Evolutionary conservation across 2,888 invertebrate genomes (phyloP), one percentile per base, ranked within the genome.

Genomic region (Kuschelorhynchus macadamiae): DNA sequence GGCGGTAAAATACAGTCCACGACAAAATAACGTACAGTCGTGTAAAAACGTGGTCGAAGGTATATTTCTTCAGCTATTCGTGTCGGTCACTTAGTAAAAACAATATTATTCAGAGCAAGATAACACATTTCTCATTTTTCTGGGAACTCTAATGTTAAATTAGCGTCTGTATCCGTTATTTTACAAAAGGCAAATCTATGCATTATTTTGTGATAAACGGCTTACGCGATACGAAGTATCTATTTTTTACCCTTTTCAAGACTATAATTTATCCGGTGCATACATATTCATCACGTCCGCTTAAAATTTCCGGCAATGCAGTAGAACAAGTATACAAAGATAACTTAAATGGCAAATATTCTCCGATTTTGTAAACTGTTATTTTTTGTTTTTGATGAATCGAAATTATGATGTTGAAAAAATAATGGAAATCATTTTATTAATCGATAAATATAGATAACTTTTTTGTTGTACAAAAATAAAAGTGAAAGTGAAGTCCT

Each of bases 1-100:
- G 84, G 84, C 84, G 84, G 83, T 78, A 76, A 79, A 78, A 83
- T 83, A 83, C 81, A 83, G 67, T 81, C 82, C 71, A 72, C 69
- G 65, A 66, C 61, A 63, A 61, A 63, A 66, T 65, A 42, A 63
- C 25, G 57, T 65, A 70, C 57, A 66, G 50, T 64, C 65, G 20
- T 53, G 64, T 52, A 50, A 52, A 55, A 59, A 14, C n/a, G n/a
- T n/a, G n/a, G n/a, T n/a, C n/a, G 11, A 36, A 25, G 4, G 49
- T 39, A 14, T 60, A 18, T 50, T 39, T 20, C 49, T 49, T 39
- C 8, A 47, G 42, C 53, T 32, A 18, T 52, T 50, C 63, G 63
- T 63, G 63, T 63, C 63, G 53, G 63, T 42, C 53, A 63, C 63
- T 55, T 53, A 44, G 41, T 42, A 33, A 33, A 63, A 62, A 63